phyloP scores from a whole-genome alignment of 2,113 vertebrate genomes.

The Terrapene triunguis region DNA sequence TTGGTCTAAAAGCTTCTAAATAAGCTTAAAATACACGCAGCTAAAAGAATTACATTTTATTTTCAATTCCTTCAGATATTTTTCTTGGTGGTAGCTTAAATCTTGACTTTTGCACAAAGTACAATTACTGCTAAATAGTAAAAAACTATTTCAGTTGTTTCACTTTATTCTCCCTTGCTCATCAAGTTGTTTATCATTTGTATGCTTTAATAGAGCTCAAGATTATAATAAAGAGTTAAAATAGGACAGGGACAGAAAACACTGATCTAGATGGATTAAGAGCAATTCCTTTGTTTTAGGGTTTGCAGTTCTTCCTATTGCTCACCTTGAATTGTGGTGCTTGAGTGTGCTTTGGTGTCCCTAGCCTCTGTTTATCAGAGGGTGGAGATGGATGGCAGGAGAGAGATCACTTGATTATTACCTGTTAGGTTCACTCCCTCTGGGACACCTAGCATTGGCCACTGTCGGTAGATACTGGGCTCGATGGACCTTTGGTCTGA shows the following conservation, averaged over 20 bases:
- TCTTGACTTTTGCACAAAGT: neutral
- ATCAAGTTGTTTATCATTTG: neutral
- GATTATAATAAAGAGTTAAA: neutral
- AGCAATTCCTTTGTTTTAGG: neutral
- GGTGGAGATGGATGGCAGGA: too few relatives aligned
- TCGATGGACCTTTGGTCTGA: too few relatives aligned
- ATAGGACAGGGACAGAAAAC: neutral
- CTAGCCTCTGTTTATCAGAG: too few relatives aligned
- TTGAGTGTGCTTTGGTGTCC: neutral
- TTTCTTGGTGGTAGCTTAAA: neutral
- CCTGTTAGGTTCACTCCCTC: too few relatives aligned
- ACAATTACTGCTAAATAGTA: neutral
- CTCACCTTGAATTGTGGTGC: neutral
- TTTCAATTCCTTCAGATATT: rapidly evolving
- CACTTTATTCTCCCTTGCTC: neutral
- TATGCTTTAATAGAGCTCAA: neutral
- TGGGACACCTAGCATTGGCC: too few relatives aligned
- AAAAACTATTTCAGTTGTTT: neutral
- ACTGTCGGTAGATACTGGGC: too few relatives aligned
- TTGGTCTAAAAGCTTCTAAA: slow-evolving; percentile 12
- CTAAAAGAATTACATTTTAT: neutral
- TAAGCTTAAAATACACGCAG: neutral
- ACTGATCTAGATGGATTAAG: neutral
- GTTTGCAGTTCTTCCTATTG: neutral
- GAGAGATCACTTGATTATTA: too few relatives aligned